Percentiles rank a stretch among this genome's conserved stretches.
These are phyloP conservation scores for Rhabdomys pumilio DNA, from an alignment of 2,797 vertebrate species.

Conservation along the genomic window DNA sequence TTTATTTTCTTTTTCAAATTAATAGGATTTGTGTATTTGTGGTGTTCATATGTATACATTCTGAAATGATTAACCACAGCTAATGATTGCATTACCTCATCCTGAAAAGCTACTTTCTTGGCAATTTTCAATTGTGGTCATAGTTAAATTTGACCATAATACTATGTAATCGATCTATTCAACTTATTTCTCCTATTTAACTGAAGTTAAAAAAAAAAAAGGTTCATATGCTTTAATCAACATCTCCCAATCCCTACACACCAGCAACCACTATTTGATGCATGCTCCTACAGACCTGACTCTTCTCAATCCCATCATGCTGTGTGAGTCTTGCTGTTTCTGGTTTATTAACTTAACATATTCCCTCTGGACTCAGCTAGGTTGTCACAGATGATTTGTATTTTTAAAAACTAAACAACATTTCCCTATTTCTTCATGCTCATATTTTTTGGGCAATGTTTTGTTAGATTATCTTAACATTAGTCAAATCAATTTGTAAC, in stretches of 20 bases:
- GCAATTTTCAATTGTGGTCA: not conserved
- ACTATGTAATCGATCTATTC: not conserved
- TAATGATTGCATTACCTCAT: not conserved
- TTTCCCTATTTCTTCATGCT: not conserved
- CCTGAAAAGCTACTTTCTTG: not conserved
- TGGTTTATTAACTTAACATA: not conserved
- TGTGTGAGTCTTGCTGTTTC: not conserved
- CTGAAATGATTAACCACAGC: not conserved
- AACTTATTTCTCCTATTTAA: not conserved
- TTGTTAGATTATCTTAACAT: slow-evolving; percentile 20
- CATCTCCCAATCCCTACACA: too few species aligned
- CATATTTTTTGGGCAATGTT: not conserved
- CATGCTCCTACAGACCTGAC: too few species aligned
- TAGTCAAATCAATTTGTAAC: not conserved
- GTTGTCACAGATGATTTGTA: not conserved
- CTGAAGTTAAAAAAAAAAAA: not conserved
- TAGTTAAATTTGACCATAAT: not conserved
- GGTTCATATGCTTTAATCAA: not conserved
- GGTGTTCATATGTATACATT: not conserved
- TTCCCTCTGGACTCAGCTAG: not conserved
- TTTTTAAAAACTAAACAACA: not conserved
- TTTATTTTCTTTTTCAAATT: slow-evolving; percentile 16
- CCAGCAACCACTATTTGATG: not conserved
- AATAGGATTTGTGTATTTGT: not conserved
- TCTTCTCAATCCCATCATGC: too few species aligned